Conservation (phyloP, 2,888 invertebrate genomes). For the Teinopalpus imperialis region DNA sequence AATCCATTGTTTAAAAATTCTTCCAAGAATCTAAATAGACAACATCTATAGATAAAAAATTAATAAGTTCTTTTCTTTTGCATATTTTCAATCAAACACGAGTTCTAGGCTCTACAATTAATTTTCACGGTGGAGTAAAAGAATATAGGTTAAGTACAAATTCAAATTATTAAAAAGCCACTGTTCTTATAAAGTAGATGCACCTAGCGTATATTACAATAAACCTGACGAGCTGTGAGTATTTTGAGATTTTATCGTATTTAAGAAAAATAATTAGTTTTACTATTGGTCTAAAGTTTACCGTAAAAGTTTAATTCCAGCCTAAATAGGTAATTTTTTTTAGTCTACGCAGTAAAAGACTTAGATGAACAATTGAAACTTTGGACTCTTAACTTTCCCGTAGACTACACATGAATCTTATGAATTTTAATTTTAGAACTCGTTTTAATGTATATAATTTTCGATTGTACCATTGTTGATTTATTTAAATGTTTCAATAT, state of each 20-base stretch:
- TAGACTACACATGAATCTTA: conserved; percentile 51
- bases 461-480: conserved; percentile 33
- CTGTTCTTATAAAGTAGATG: conserved; percentile 81
- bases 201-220: conserved; percentile 80
- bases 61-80: conserved; percentile 13
- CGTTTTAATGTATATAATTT: conserved; percentile 35
- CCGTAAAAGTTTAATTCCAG: conserved; percentile 68
- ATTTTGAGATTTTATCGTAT: conserved; percentile 82
- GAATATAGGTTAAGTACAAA: conserved; percentile 79
- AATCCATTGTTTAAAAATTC: conserved; percentile 39
- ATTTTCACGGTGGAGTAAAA: conserved; percentile 61
- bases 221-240: conserved; percentile 81
- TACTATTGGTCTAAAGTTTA: conserved; percentile 60
- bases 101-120: conserved; percentile 41
- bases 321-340: conserved; percentile 71
- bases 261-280: conserved; percentile 71
- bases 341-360: conserved; percentile 60
- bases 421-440: conserved; percentile 40
- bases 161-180: conserved; percentile 79
- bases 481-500: conserved; percentile 30
- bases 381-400: conserved; percentile 37
- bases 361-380: conserved; percentile 49
- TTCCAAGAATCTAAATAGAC: conserved; percentile 16
- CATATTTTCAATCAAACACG: conserved; percentile 20
- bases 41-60: conserved; percentile 18